A percentile compares a stretch with the other conserved stretches of the same genome.
Conservation (phyloP, 1,140 invertebrate genomes). For the Drosophila tristis region DNA sequence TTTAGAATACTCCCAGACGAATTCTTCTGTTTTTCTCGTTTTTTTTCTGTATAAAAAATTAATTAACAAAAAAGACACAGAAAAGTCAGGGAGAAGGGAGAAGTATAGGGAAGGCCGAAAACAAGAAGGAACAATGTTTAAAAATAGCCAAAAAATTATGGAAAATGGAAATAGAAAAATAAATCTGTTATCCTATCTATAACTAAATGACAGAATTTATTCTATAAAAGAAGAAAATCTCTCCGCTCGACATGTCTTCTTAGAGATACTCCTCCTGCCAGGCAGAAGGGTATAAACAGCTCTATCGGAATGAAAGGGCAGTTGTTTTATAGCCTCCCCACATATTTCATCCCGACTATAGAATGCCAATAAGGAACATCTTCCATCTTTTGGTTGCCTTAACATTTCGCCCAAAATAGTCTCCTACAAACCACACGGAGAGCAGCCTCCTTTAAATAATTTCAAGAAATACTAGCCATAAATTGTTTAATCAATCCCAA, state of each 20-base stretch:
- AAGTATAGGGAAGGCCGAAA: neutral
- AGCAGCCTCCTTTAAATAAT: neutral
- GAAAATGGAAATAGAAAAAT: constrained; percentile 19
- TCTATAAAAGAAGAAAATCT: too few relatives aligned
- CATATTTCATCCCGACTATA: too few relatives aligned
- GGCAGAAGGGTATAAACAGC: too few relatives aligned
- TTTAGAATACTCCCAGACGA: neutral
- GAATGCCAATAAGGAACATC: too few relatives aligned
- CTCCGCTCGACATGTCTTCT: too few relatives aligned
- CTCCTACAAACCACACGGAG: neutral
- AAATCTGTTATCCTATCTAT: too few relatives aligned
- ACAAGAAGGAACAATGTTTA: neutral
- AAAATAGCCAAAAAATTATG: constrained; percentile 42
- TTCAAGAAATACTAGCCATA: constrained; percentile 16
- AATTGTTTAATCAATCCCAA: constrained; percentile 22
- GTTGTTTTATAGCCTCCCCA: too few relatives aligned
- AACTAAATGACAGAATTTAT: too few relatives aligned
- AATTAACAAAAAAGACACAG: constrained; percentile 62
- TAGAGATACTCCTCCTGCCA: too few relatives aligned
- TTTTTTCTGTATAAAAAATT: constrained; percentile 43
- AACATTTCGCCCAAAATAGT: too few relatives aligned
- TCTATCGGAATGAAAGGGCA: too few relatives aligned
- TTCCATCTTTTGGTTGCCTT: too few relatives aligned
- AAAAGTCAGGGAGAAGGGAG: constrained; percentile 34
- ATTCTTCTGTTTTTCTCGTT: neutral